phyloP scores from a whole-genome alignment of 2,113 vertebrate species.

The Pluvialis apricaria region DNA sequence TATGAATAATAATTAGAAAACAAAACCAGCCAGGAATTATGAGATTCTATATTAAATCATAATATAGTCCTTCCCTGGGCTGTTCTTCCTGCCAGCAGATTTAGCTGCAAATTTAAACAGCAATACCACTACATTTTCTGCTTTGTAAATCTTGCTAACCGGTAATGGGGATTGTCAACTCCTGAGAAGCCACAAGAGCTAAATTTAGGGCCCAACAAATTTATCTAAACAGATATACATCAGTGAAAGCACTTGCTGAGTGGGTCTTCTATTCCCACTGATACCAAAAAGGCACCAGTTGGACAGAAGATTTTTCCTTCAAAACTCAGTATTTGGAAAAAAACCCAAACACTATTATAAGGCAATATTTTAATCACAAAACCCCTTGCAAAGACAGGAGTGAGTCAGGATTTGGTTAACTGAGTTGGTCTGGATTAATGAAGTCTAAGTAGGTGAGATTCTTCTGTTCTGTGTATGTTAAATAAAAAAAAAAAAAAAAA shows the following conservation, averaged over 20 bases:
- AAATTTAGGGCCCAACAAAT: background rate
- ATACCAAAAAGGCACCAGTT: background rate
- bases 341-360: background rate
- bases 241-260: background rate
- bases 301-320: background rate
- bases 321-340: background rate
- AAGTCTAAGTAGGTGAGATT: background rate
- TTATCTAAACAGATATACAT: background rate
- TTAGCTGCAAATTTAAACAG: background rate
- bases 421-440: background rate
- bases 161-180: background rate
- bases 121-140: background rate
- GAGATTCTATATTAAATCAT: background rate
- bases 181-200: background rate
- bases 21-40: background rate
- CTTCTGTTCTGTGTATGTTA: background rate
- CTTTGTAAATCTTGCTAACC: background rate
- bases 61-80: background rate
- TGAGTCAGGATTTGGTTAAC: background rate
- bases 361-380: background rate
- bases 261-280: background rate
- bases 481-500: background rate
- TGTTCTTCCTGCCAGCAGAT: background rate
- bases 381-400: background rate
- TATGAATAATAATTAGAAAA: slow-evolving; percentile 7